phyloP scores from a whole-genome alignment of 2,113 vertebrate species.

The Rhipidura dahli region DNA sequence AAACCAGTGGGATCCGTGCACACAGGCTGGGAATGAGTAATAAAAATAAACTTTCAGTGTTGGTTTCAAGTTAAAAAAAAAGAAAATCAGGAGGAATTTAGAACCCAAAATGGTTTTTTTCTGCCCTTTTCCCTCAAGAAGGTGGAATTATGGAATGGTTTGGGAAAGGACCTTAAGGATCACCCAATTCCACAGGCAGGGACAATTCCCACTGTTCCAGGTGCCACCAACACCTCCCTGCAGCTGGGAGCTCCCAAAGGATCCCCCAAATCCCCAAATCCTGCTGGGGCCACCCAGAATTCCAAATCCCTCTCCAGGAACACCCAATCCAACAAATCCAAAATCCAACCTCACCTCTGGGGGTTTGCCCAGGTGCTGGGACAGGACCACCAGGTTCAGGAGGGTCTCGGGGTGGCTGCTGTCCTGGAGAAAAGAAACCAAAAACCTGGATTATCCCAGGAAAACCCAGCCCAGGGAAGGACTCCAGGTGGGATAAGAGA shows the following conservation, averaged over 20 bases:
- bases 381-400: conserved; percentile 91
- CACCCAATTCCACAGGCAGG: neutral
- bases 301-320: neutral
- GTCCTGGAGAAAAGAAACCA: conserved; percentile 74
- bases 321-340: rapidly evolving
- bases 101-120: neutral
- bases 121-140: neutral
- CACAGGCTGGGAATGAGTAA: rapidly evolving
- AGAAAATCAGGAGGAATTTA: neutral
- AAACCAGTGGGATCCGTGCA: neutral
- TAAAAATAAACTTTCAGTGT: neutral
- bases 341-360: conserved; percentile 81
- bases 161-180: neutral
- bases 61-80: neutral
- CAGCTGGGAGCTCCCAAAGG: neutral
- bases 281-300: rapidly evolving
- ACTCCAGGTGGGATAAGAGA: neutral
- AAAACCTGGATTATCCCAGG: rapidly evolving
- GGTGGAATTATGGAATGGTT: neutral
- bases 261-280: rapidly evolving
- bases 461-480: neutral
- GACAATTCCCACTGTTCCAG: rapidly evolving
- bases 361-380: conserved; percentile 91
- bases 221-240: rapidly evolving
- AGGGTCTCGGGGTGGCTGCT: conserved; percentile 94